phyloP scores from a whole-genome alignment of 2,797 vertebrate genomes.

The Pitangus sulphuratus region DNA sequence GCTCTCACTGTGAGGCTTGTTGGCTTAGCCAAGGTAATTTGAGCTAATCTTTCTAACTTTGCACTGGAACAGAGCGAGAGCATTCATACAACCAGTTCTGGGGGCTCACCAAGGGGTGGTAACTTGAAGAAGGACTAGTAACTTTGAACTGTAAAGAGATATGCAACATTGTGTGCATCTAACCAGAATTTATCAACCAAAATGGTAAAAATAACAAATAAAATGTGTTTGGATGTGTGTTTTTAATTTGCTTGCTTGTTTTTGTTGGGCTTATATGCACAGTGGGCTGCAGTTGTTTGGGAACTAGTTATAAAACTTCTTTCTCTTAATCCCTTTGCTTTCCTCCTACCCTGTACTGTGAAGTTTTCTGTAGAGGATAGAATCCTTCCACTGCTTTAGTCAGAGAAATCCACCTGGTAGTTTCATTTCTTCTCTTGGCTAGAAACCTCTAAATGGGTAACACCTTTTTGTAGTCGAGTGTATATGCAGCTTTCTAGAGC shows the following conservation, averaged over 20 bases:
- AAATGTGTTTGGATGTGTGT: neutral
- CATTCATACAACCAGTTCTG: neutral
- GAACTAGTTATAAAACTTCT: neutral
- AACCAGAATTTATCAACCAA: neutral
- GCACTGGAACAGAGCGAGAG: neutral
- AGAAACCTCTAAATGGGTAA: neutral
- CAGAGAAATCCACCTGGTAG: neutral
- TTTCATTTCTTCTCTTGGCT: neutral
- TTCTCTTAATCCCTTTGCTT: neutral
- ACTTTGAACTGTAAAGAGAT: neutral
- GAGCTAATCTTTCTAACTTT: constrained; percentile 41
- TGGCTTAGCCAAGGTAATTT: constrained; percentile 35
- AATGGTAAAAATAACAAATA: constrained; percentile 16
- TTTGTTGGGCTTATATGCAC: neutral
- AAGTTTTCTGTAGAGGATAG: neutral
- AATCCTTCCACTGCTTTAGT: neutral
- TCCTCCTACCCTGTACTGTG: neutral
- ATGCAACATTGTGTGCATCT: neutral
- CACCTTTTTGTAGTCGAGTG: neutral
- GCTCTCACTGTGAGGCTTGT: neutral
- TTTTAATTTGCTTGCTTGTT: constrained; percentile 20
- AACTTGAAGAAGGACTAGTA: neutral
- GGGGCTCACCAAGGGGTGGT: neutral
- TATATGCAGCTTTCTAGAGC: neutral
- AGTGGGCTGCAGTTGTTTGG: neutral